These are phyloP conservation scores for Eubasilissa splendida DNA, from an alignment of 2,888 invertebrate genomes.

Conservation along the genomic window DNA sequence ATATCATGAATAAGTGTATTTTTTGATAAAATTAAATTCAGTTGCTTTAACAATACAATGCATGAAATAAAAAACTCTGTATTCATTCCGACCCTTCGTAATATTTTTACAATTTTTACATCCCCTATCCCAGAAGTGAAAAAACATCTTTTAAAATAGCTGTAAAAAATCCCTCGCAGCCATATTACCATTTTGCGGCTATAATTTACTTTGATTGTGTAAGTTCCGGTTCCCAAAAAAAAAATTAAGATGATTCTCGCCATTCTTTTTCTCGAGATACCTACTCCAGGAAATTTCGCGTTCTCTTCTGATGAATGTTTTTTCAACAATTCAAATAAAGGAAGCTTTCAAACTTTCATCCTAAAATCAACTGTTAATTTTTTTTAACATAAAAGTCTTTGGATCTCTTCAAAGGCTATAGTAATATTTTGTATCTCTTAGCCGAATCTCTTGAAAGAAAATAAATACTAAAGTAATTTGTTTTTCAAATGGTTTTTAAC, in stretches of 20 bases:
- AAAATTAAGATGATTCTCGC: conserved; percentile 23
- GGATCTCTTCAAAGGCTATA: no score
- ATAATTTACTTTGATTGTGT: conserved; percentile 22
- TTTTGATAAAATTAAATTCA: no score
- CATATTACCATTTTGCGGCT: conserved; percentile 33
- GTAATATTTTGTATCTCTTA: no score
- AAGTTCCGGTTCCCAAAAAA: conserved; percentile 12
- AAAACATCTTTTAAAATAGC: conserved; percentile 8
- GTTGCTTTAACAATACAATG: no score
- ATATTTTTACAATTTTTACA: background rate
- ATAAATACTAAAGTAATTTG: no score
- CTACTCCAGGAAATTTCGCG: background rate
- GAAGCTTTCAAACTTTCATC: background rate
- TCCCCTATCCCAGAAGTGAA: background rate
- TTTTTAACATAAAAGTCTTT: no score
- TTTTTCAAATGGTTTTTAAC: no score
- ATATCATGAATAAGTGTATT: no score
- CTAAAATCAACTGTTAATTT: conserved; percentile 5
- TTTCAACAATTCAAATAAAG: conserved; percentile 14
- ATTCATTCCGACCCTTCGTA: no score
- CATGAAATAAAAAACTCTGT: no score
- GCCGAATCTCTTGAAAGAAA: no score
- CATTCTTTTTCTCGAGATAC: conserved; percentile 9
- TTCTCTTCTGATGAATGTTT: background rate
- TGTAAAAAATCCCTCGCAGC: conserved; percentile 17